phyloP scores from a whole-genome alignment of 2,797 vertebrate genomes.

The Avahi laniger region DNA sequence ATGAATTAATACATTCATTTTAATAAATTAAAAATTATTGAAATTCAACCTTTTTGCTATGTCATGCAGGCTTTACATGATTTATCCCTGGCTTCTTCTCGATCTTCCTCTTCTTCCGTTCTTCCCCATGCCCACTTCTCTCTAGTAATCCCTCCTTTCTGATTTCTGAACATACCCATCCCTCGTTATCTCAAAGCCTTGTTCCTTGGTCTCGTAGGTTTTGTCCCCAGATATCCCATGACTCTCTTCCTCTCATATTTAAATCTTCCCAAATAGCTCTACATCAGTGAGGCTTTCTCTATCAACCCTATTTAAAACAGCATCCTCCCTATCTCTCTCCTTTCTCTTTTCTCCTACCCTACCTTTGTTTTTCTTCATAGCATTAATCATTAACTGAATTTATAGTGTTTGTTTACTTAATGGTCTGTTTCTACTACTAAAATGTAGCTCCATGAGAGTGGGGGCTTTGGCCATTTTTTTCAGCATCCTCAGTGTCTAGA shows the following conservation, averaged over 20 bases:
- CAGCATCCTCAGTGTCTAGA: background rate
- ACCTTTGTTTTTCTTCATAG: background rate
- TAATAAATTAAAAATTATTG: background rate
- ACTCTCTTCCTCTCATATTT: no score
- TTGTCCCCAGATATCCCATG: background rate
- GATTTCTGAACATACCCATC: background rate
- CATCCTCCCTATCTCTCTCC: background rate
- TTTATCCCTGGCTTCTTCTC: accelerated
- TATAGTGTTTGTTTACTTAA: background rate
- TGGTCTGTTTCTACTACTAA: background rate
- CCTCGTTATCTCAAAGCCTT: background rate
- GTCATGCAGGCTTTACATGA: accelerated
- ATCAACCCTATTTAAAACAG: background rate
- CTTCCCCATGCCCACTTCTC: background rate
- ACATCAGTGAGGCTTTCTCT: background rate
- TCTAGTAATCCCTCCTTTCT: background rate
- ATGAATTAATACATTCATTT: background rate
- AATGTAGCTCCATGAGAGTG: background rate
- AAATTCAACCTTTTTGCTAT: background rate
- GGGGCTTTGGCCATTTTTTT: background rate
- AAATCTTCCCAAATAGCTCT: background rate
- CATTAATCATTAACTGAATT: background rate
- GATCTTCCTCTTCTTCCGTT: background rate
- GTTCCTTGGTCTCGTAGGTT: background rate
- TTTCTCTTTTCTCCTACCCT: background rate